A percentile compares a stretch with the other conserved stretches of the same genome.
Evolutionary conservation across 2,888 invertebrate genomes (phyloP).

Genomic region (Dasysyrphus tricinctus): DNA sequence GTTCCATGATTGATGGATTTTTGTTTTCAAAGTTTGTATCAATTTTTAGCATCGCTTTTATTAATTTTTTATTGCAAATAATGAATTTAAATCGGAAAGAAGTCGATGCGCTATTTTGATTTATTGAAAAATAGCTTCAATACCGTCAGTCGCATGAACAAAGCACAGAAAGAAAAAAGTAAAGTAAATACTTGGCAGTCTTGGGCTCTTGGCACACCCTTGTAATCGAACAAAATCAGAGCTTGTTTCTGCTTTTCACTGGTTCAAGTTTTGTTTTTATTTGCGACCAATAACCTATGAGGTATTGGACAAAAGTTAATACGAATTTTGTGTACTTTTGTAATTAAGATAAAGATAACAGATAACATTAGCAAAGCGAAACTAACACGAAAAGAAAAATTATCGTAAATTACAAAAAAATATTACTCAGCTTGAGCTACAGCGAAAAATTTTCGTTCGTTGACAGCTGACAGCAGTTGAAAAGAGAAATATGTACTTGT

Average conservation of each 20-base stretch:
- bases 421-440: too few relatives aligned
- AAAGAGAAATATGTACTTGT: too few relatives aligned
- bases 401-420: too few relatives aligned
- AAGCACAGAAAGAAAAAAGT: neutral
- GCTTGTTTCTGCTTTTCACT: neutral
- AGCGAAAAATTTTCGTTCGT: too few relatives aligned
- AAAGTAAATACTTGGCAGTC: slow-evolving; percentile 1
- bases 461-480: too few relatives aligned
- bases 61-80: neutral
- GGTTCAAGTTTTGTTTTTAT: neutral
- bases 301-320: neutral
- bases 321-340: neutral
- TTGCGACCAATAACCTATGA: neutral
- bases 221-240: neutral
- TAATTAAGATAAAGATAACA: slow-evolving; percentile 7
- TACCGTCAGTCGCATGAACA: slow-evolving; percentile 42
- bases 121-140: slow-evolving; percentile 31
- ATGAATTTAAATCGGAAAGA: neutral
- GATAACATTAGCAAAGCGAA: slow-evolving; percentile 9
- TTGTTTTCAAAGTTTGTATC: slow-evolving; percentile 49
- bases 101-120: neutral
- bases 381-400: neutral
- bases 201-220: slow-evolving; percentile 48
- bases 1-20: slow-evolving; percentile 80
- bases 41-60: slow-evolving; percentile 56